Percentiles rank a stretch among this genome's conserved stretches.
phyloP scores from a whole-genome alignment of 1,140 invertebrate genomes.

The Parasteatoda tepidariorum region DNA sequence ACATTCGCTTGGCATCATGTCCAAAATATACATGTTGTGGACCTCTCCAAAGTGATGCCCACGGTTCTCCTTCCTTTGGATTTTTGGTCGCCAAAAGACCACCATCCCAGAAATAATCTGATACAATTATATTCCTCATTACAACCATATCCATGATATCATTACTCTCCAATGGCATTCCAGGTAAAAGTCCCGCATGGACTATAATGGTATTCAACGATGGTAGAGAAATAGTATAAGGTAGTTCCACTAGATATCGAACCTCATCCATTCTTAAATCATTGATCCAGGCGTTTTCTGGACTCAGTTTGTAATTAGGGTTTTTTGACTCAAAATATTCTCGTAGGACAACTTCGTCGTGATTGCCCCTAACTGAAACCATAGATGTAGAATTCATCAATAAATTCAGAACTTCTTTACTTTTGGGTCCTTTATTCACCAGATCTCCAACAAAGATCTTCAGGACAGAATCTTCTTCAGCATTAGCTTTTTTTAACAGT shows the following conservation, averaged over 20 bases:
- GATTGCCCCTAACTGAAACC: conserved; percentile 63
- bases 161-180: conserved; percentile 63
- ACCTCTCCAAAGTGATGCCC: conserved; percentile 68
- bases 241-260: conserved; percentile 65
- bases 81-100: conserved; percentile 61
- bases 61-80: conserved; percentile 64
- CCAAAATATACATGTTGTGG: conserved; percentile 70
- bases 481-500: conserved; percentile 62
- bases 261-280: conserved; percentile 65
- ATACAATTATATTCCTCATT: conserved; percentile 67
- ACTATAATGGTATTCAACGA: conserved; percentile 66
- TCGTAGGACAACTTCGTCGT: conserved; percentile 63
- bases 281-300: conserved; percentile 66
- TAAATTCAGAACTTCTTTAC: conserved; percentile 63
- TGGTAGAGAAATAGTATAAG: conserved; percentile 68
- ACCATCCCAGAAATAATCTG: conserved; percentile 47
- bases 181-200: conserved; percentile 69
- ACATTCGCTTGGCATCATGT: conserved; percentile 67
- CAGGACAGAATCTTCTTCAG: conserved; percentile 61
- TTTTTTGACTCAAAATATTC: conserved; percentile 60
- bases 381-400: conserved; percentile 6
- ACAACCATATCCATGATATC: conserved; percentile 65
- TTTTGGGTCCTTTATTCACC: conserved; percentile 68
- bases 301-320: conserved; percentile 61
- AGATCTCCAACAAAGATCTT: conserved; percentile 69